These are phyloP conservation scores for Tetranychus piercei DNA, from an alignment of 2,888 invertebrate genomes.

Conservation along the genomic window DNA sequence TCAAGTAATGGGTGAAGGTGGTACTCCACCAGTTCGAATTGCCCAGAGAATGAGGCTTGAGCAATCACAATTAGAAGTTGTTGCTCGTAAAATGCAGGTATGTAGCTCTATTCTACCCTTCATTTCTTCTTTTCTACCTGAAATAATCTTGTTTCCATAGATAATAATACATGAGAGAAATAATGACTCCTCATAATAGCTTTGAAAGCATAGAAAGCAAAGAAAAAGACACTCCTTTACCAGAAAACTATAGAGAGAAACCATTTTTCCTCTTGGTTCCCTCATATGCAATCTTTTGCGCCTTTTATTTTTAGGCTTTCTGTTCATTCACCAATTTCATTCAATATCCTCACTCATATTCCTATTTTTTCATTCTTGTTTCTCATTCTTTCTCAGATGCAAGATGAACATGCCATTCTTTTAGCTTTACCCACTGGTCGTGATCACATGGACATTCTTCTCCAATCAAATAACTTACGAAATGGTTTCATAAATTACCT, in stretches of 20 bases:
- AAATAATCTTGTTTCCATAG: slow-evolving; percentile 2
- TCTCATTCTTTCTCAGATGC: slow-evolving; percentile 44
- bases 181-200: not conserved
- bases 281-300: not conserved
- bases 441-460: slow-evolving; percentile 76
- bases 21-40: slow-evolving; percentile 68
- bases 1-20: slow-evolving; percentile 53
- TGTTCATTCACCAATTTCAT: not conserved
- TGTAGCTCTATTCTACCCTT: slow-evolving; percentile 14
- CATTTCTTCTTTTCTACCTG: not conserved
- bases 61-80: slow-evolving; percentile 82
- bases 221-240: not conserved
- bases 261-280: not conserved
- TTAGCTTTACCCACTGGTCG: slow-evolving; percentile 85
- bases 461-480: slow-evolving; percentile 73
- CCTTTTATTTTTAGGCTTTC: not conserved
- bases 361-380: not conserved
- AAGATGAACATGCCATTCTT: slow-evolving; percentile 86
- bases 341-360: not conserved
- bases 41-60: slow-evolving; percentile 95
- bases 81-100: slow-evolving; percentile 75
- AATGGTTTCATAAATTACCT: slow-evolving; percentile 88
- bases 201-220: not conserved
- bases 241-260: not conserved
- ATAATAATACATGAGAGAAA: not conserved